Conservation (phyloP, 1,140 invertebrate genomes). For the Cydia pomonella region DNA sequence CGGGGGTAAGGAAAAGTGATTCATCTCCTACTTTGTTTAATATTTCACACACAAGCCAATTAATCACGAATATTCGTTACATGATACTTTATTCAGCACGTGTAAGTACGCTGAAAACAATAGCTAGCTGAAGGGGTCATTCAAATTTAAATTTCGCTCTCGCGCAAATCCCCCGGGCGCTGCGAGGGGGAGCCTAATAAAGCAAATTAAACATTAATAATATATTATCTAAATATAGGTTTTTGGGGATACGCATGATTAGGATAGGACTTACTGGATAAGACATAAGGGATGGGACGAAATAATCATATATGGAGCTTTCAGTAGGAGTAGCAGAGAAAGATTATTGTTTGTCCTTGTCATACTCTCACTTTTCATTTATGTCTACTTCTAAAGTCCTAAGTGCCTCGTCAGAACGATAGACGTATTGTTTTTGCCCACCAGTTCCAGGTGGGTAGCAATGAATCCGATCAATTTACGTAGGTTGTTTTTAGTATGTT, state of each 20-base stretch:
- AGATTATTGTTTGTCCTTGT: no score
- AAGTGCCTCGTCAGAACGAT: no score
- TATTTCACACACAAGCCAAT: neutral
- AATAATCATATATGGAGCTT: no score
- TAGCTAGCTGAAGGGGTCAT: slow-evolving; percentile 64
- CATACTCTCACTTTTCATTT: no score
- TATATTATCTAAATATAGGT: slow-evolving; percentile 77
- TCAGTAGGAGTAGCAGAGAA: no score
- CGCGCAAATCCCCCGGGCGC: slow-evolving; percentile 61
- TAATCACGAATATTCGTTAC: slow-evolving; percentile 16
- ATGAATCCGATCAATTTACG: no score
- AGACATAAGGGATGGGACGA: no score
- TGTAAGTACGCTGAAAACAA: slow-evolving; percentile 48
- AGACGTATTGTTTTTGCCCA: no score
- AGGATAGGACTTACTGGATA: no score
- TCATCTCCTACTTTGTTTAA: neutral
- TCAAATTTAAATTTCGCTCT: slow-evolving; percentile 78
- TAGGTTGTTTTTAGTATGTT: no score
- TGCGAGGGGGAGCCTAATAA: slow-evolving; percentile 69
- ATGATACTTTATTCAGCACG: slow-evolving; percentile 40
- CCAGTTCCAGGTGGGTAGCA: no score
- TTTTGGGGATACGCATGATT: slow-evolving; percentile 64
- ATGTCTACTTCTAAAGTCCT: no score
- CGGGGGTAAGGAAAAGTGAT: neutral
- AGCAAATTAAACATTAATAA: slow-evolving; percentile 81